A percentile compares a stretch with the other conserved stretches of the same genome.
Conservation (phyloP, 2,888 invertebrate species). For the Epinotia brunnichana region DNA sequence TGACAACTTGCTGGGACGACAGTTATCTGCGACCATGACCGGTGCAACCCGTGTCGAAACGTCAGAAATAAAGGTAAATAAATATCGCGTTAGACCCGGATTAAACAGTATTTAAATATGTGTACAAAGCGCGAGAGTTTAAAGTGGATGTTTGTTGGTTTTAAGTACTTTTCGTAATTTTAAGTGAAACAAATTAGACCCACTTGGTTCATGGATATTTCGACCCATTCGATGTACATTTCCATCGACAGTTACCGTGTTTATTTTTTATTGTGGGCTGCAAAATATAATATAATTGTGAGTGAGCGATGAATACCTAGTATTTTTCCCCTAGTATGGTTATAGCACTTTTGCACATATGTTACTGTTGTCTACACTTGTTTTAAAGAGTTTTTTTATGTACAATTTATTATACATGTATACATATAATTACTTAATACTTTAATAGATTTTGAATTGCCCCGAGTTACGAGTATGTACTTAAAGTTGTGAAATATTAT, state of each 20-base stretch:
- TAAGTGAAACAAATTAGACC: no score
- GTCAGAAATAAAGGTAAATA: no score
- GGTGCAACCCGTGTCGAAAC: no score
- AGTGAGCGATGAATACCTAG: constrained; percentile 33
- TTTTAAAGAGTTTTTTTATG: constrained; percentile 37
- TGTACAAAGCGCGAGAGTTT: no score
- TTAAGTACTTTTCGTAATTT: no score
- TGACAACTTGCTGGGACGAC: no score
- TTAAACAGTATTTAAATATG: no score
- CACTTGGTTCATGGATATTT: constrained; percentile 6
- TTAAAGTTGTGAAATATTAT: constrained; percentile 33
- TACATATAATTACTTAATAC: neutral
- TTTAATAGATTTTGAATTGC: constrained; percentile 20
- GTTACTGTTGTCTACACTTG: constrained; percentile 39
- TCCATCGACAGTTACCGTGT: neutral
- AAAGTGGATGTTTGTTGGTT: no score
- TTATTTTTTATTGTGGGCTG: constrained; percentile 3
- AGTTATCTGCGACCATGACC: no score
- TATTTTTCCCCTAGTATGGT: constrained; percentile 24
- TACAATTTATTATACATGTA: constrained; percentile 30
- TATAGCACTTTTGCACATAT: constrained; percentile 34
- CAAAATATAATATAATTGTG: constrained; percentile 26
- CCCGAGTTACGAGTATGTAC: constrained; percentile 41
- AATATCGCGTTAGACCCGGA: no score
- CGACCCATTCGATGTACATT: neutral